phyloP scores from a whole-genome alignment of 2,797 vertebrate species.

The Schizothorax lantsangensis region DNA sequence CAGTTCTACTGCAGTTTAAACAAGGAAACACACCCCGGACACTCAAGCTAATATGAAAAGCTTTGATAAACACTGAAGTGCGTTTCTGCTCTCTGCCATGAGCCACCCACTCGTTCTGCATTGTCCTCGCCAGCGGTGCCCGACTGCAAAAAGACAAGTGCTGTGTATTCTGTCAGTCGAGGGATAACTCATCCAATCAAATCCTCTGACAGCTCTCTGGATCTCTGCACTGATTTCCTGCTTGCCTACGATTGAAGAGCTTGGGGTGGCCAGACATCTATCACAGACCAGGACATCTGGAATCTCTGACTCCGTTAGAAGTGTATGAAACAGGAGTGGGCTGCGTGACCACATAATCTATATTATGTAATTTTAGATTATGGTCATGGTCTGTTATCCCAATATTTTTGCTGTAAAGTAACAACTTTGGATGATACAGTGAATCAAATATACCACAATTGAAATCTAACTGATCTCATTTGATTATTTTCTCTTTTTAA shows the following conservation, averaged over 20 bases:
- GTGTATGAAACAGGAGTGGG: background rate
- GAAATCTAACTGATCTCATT: background rate
- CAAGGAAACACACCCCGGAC: background rate
- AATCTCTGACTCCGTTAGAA: background rate
- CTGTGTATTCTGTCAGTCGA: background rate
- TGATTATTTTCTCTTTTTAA: background rate
- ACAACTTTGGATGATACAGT: background rate
- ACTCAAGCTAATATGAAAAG: constrained; percentile 23
- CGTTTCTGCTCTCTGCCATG: constrained; percentile 22
- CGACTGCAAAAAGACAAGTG: constrained; percentile 11
- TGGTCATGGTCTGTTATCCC: background rate
- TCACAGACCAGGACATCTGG: constrained; percentile 1
- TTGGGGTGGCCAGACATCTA: background rate
- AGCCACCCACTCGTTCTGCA: constrained; percentile 1
- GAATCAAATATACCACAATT: background rate
- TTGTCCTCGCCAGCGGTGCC: background rate
- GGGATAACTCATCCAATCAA: constrained; percentile 12
- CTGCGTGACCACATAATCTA: background rate
- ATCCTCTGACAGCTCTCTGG: background rate
- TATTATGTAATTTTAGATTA: background rate
- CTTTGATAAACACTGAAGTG: constrained; percentile 30
- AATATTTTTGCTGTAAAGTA: background rate
- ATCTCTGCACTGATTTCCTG: background rate
- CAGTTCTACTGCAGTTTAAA: constrained; percentile 18
- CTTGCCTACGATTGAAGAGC: background rate